Conservation (phyloP, 2,797 vertebrate species). For the Urocyon cinereoargenteus region DNA sequence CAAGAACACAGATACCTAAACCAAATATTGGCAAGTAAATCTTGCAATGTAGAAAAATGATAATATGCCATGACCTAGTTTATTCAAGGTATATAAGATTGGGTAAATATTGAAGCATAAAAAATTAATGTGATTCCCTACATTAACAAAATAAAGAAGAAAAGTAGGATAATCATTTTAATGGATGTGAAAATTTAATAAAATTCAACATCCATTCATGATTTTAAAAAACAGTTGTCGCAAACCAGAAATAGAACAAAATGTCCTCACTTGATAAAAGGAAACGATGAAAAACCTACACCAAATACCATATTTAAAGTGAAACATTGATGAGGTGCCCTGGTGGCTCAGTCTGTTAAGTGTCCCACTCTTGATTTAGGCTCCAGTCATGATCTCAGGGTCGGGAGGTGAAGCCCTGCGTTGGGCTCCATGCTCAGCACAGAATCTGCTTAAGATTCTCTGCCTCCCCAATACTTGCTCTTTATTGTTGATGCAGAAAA, state of each 20-base stretch:
- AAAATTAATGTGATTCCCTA: constrained; percentile 42
- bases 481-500: constrained; percentile 61
- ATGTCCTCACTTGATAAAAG: neutral
- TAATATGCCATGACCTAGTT: constrained; percentile 20
- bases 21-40: constrained; percentile 48
- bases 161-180: constrained; percentile 49
- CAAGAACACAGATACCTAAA: constrained; percentile 21
- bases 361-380: neutral
- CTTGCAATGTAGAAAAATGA: constrained; percentile 3
- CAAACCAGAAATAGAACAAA: constrained; percentile 43
- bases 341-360: neutral
- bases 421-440: neutral
- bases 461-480: neutral
- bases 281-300: neutral
- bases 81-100: neutral
- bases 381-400: neutral
- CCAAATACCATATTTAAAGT: constrained; percentile 29
- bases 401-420: neutral
- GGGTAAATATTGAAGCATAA: constrained; percentile 21
- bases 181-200: constrained; percentile 37
- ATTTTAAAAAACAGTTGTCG: neutral
- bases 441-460: neutral
- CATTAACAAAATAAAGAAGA: constrained; percentile 46
- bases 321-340: neutral
- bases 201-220: neutral